Conservation (phyloP, 2,797 vertebrate species). For the Potorous gilbertii region DNA sequence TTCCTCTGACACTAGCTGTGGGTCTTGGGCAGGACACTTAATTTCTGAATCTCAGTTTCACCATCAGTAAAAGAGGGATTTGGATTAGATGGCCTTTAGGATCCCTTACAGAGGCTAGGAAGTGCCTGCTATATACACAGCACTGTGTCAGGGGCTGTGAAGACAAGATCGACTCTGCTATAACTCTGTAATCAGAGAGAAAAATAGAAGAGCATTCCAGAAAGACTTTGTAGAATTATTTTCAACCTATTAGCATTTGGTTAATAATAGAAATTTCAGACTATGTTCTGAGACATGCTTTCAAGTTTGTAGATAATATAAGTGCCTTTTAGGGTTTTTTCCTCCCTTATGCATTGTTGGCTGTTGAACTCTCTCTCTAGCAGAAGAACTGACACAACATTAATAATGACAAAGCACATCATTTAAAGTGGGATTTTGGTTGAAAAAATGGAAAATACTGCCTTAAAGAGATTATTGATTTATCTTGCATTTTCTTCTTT, state of each 20-base stretch:
- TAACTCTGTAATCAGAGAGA: neutral
- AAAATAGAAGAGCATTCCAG: neutral
- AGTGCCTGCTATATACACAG: neutral
- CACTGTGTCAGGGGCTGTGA: neutral
- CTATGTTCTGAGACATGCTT: neutral
- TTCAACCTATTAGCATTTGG: neutral
- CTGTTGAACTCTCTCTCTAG: neutral
- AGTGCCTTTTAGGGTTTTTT: neutral
- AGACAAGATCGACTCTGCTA: neutral
- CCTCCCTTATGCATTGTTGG: neutral
- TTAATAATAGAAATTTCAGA: neutral
- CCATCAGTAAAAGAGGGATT: neutral
- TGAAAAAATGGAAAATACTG: neutral
- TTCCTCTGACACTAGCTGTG: neutral
- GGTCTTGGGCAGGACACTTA: neutral
- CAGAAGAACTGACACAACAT: neutral
- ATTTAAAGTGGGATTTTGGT: neutral
- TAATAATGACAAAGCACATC: neutral
- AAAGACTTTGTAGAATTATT: neutral
- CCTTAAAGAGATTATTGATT: neutral
- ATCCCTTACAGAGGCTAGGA: neutral
- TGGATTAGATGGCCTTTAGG: neutral
- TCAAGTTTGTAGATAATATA: neutral
- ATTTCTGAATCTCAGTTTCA: neutral
- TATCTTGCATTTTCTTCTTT: neutral